Percentiles rank a stretch among this genome's conserved stretches.
Conservation (phyloP, 2,797 vertebrate species). For the Clarias fuscus region DNA sequence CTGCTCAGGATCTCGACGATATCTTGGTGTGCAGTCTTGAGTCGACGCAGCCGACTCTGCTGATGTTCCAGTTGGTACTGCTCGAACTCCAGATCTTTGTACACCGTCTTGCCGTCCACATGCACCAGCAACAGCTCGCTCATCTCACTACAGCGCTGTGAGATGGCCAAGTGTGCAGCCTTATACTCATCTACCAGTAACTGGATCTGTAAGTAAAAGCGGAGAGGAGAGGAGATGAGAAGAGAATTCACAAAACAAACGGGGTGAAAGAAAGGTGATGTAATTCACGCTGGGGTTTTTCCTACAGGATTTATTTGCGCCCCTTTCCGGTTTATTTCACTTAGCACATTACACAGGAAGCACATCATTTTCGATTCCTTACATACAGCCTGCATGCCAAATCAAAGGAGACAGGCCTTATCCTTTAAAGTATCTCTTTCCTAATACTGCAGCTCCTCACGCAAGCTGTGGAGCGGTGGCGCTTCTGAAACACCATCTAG, state of each 20-base stretch:
- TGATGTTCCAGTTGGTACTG: constrained; percentile 75
- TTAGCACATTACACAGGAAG: constrained; percentile 40
- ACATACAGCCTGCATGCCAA: constrained; percentile 33
- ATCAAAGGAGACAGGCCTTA: constrained; percentile 53
- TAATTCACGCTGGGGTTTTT: constrained; percentile 19
- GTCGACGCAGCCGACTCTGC: constrained; percentile 64
- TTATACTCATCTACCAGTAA: constrained; percentile 80
- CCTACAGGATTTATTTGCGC: constrained; percentile 47
- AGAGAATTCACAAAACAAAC: neutral
- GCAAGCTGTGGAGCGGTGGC: constrained; percentile 33
- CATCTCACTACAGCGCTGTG: constrained; percentile 74
- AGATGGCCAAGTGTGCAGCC: constrained; percentile 72
- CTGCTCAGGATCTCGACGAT: constrained; percentile 74
- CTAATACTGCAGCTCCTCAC: constrained; percentile 40
- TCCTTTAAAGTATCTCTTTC: constrained; percentile 54
- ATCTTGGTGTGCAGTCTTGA: constrained; percentile 71
- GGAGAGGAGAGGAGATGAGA: constrained; percentile 7
- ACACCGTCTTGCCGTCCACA: constrained; percentile 78
- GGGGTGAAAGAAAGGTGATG: neutral
- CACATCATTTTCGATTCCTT: constrained; percentile 42
- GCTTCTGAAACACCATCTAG: constrained; percentile 30
- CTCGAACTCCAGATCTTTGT: constrained; percentile 82
- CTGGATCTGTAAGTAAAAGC: constrained; percentile 72
- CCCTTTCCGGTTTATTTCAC: constrained; percentile 49
- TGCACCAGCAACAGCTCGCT: constrained; percentile 79